Conservation (phyloP, 2,113 vertebrate genomes). For the Spilogale gracilis region DNA sequence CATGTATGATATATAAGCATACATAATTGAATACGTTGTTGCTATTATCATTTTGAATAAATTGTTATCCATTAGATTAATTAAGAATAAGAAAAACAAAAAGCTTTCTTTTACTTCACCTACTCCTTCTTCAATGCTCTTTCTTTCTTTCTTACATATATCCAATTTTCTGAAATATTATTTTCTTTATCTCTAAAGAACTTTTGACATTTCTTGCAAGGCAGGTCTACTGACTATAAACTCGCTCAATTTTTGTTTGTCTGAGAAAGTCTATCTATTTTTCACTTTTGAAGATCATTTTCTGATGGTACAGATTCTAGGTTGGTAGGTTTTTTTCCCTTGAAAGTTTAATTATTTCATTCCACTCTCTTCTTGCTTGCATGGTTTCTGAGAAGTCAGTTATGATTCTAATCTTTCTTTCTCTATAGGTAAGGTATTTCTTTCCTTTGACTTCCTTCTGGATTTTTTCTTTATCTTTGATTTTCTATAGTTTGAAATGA, state of each 20-base stretch:
- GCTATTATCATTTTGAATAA: background rate
- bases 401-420: background rate
- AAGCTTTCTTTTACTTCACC: background rate
- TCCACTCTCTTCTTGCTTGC: background rate
- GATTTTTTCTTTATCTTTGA: background rate
- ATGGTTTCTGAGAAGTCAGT: background rate
- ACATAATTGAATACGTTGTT: background rate
- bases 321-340: background rate
- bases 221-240: background rate
- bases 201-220: background rate
- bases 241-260: background rate
- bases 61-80: background rate
- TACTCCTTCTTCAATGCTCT: background rate
- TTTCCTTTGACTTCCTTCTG: background rate
- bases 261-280: background rate
- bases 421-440: background rate
- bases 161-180: background rate
- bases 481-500: background rate
- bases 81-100: background rate
- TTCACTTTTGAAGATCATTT: background rate
- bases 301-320: background rate
- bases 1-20: background rate
- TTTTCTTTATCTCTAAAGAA: background rate
- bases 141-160: background rate
- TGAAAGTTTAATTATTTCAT: background rate